Conservation (phyloP, 2,888 invertebrate genomes). For the Frankliniella intonsa region DNA sequence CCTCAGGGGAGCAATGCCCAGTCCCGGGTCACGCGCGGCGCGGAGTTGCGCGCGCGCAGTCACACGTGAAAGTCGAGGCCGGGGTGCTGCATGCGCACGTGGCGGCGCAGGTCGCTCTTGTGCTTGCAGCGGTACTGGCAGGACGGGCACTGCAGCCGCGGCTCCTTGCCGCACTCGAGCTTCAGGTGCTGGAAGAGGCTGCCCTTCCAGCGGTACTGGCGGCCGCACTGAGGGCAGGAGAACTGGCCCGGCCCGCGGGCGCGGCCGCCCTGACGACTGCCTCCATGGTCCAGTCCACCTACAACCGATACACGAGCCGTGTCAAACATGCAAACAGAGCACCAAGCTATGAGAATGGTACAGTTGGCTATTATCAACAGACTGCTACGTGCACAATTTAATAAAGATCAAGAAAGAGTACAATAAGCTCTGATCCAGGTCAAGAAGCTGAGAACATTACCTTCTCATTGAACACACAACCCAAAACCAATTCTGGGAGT, state of each 20-base stretch:
- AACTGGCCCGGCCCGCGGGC: conserved; percentile 36
- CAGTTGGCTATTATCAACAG: no score
- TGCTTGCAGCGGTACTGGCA: background rate
- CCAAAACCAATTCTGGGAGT: no score
- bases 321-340: no score
- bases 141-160: conserved; percentile 48
- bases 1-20: background rate
- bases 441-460: no score
- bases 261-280: background rate
- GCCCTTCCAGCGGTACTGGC: conserved; percentile 44
- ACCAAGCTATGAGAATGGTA: no score
- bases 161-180: conserved; percentile 47
- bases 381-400: no score
- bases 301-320: no score
- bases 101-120: background rate
- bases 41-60: background rate
- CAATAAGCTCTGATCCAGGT: no score
- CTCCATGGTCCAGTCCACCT: no score
- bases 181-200: conserved; percentile 45
- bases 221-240: conserved; percentile 43
- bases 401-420: no score
- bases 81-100: background rate
- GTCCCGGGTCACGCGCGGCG: background rate
- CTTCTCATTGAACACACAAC: no score
- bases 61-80: background rate